These are phyloP conservation scores for Lasioglossum morio DNA, from an alignment of 2,888 invertebrate species.

Conservation along the genomic window DNA sequence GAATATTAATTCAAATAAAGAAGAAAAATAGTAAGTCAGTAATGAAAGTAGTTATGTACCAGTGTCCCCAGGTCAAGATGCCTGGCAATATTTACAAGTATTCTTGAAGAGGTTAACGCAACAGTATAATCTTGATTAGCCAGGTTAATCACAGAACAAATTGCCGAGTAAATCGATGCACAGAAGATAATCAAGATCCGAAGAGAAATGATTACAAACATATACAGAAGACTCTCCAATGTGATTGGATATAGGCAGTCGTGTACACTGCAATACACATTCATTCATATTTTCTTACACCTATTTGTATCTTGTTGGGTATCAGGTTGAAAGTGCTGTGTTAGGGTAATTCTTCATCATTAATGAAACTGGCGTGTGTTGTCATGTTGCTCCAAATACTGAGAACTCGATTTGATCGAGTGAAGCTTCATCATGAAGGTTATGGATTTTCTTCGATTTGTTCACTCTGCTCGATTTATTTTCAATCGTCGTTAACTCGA, in stretches of 20 bases:
- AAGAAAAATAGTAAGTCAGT: too few relatives aligned
- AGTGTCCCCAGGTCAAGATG: too few relatives aligned
- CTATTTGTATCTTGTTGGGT: neutral
- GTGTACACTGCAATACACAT: neutral
- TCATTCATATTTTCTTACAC: neutral
- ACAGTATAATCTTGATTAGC: neutral
- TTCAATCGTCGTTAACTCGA: neutral
- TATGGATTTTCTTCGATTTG: neutral
- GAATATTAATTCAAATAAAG: too few relatives aligned
- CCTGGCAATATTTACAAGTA: neutral
- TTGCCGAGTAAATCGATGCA: neutral
- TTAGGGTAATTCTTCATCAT: conserved; percentile 8
- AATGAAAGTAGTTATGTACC: too few relatives aligned
- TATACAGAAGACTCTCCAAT: neutral
- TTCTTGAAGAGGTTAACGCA: neutral
- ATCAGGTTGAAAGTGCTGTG: conserved; percentile 3
- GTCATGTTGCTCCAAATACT: conserved; percentile 5
- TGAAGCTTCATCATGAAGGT: neutral
- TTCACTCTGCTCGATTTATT: neutral
- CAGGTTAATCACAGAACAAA: neutral
- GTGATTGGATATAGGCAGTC: neutral
- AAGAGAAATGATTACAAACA: neutral
- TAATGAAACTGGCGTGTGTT: neutral
- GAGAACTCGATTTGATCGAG: neutral
- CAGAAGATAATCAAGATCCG: neutral